These are phyloP conservation scores for Dione vanillae DNA, from an alignment of 2,888 invertebrate species.

Conservation along the genomic window DNA sequence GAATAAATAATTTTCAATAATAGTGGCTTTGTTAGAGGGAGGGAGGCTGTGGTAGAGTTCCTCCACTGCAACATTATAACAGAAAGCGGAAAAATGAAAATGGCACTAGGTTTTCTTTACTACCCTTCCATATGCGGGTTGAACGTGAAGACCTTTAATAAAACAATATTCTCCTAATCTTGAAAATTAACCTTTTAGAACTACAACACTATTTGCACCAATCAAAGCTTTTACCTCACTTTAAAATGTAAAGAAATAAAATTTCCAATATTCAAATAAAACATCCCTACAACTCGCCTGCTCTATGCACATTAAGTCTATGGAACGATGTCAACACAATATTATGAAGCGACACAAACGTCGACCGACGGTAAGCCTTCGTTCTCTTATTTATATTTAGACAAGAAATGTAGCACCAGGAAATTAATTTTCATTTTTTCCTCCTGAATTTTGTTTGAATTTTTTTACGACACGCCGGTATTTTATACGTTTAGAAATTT, in stretches of 20 bases:
- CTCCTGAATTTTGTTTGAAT: constrained; percentile 42
- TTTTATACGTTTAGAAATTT: constrained; percentile 35
- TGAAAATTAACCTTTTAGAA: neutral
- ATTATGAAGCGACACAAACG: constrained; percentile 74
- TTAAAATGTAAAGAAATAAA: neutral
- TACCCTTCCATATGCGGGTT: too few relatives aligned
- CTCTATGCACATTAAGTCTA: constrained; percentile 26
- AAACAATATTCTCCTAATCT: neutral
- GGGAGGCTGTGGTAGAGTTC: too few relatives aligned
- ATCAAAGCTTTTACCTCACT: neutral
- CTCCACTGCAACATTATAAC: too few relatives aligned
- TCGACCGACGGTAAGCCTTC: constrained; percentile 76
- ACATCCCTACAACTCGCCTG: neutral
- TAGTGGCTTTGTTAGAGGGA: too few relatives aligned
- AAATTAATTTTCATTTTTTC: constrained; percentile 57
- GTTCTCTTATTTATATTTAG: constrained; percentile 60
- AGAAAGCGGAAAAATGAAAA: too few relatives aligned
- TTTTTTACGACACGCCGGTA: constrained; percentile 37
- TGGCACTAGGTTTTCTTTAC: too few relatives aligned
- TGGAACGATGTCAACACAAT: constrained; percentile 63
- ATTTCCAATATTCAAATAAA: neutral
- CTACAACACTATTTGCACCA: neutral
- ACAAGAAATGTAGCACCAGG: constrained; percentile 66
- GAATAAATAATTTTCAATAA: too few relatives aligned
- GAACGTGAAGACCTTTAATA: too few relatives aligned